Evolutionary conservation across 2,888 invertebrate genomes (phyloP), one percentile per base, ranked within the genome.

Genomic region (Diarsia brunnea): DNA sequence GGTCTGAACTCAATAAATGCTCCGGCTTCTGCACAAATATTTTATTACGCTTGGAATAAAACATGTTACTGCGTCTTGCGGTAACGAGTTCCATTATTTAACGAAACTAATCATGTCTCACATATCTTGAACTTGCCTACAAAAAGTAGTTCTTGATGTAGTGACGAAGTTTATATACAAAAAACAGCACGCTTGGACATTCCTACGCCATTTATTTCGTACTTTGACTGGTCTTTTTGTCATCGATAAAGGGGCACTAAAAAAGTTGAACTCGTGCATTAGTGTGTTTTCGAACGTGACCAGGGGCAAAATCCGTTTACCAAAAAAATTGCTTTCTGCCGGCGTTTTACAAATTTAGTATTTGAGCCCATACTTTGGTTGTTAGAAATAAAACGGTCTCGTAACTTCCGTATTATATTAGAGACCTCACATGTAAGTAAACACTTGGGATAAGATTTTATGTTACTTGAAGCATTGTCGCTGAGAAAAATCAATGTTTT

Each of bases 121-220:
- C 61, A 75, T 66, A 73, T 79, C 79, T 85, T 74, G 27, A 76
- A 66, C 58, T 73, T 55, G 27, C 16, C 83, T 82, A 86, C 78
- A 78, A 85, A 83, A 90, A 92, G 86, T 93, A 91, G 90, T 93
- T 92, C 91, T 90, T 94, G 93, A 94, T 94, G 93, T 93, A 94
- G 89, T 90, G 87, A 85, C 85, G 83, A 93, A 94, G 92, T 93
- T 94, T 86, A 89, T 91, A 92, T 91, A 92, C 90, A 93, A 92
- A n/a, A 93, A 92, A 93, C 90, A 91, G 90, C 88, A 82, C 89
- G 89, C 87, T 87, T 89, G 91, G 90, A 91, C 90, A 90, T 87
- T 89, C 89, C 90, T 89, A 91, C 90, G 90, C 91, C 90, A 93
- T 93, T 94, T 94, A 92, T 93, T 94, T 92, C 89, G 88, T 90